Evolutionary conservation across 1,140 invertebrate genomes (phyloP), one percentile per base, ranked within the genome.

Genomic region (Anthonomus grandis): DNA sequence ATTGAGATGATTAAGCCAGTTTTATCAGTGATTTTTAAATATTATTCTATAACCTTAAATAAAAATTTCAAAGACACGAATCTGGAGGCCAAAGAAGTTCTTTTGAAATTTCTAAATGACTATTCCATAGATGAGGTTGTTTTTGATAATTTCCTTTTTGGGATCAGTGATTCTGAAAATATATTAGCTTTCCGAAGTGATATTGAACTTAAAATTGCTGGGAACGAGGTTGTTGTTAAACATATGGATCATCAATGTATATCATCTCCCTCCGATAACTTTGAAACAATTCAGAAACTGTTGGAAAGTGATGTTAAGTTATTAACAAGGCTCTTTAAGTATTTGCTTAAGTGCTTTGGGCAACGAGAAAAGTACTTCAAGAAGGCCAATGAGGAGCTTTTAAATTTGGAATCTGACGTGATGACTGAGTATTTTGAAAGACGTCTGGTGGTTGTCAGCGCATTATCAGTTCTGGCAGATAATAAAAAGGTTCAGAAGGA

Each of bases 401-500:
- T 66, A 50, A 27, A 27, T 41, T 10, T 59, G 4, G 65, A 67
- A 51, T 23, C 46, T 44, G 57, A 65, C 39, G 42, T 63, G 18
- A 55, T 59, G n/a, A 49, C 41, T 41, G 46, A 56, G 9, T 59
- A 39, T 51, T 23, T 65, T 23, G 63, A 69, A 62, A 57, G 59
- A 46, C 61, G 58, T 21, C 36, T 70, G 13, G 47, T 49, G 22
- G 63, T 64, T 18, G 65, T 64, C 38, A 66, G 59, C 50, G 19
- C 64, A 5, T 34, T 72, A 19, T 69, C 76, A 22, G 53, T 63
- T 27, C 62, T 79, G 42, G 57, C 74, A 3, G 65, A 63, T 37
- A 52, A 68, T 48, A 70, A 74, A 65, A 65, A 74, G 55, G 69
- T 77, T 36, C 69, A 72, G 44, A 27, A 66, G 18, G 23, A 72